Evolutionary conservation across 2,113 vertebrate species (phyloP).

Genomic region (Miniopterus natalensis): DNA sequence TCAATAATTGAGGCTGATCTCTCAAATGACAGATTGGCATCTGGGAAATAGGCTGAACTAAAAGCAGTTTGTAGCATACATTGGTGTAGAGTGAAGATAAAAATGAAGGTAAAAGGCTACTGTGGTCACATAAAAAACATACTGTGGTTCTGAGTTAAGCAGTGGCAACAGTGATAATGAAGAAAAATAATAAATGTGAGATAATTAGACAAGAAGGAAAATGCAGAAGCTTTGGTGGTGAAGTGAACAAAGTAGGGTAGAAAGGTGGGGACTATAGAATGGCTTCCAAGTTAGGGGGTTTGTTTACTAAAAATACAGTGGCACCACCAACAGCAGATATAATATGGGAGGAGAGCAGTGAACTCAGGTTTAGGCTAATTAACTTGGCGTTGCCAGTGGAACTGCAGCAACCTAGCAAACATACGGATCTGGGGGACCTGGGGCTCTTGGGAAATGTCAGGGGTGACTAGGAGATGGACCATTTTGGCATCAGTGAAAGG

Average conservation of each 20-base stretch:
- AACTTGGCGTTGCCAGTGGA: background rate
- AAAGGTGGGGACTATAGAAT: background rate
- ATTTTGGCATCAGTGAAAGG: background rate
- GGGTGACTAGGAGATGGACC: fast-evolving
- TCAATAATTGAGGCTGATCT: background rate
- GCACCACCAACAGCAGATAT: background rate
- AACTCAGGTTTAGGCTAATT: background rate
- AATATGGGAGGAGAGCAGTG: background rate
- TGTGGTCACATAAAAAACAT: background rate
- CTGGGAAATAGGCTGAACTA: background rate
- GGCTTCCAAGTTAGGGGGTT: background rate
- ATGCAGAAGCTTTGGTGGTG: background rate
- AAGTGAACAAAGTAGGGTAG: background rate
- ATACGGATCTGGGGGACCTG: too few relatives aligned
- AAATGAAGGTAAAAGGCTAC: background rate
- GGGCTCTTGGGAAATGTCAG: background rate
- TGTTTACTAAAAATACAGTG: background rate
- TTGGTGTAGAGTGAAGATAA: background rate
- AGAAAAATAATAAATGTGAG: background rate
- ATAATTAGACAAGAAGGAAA: background rate
- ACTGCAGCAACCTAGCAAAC: background rate
- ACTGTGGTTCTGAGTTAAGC: background rate
- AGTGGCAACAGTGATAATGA: fast-evolving
- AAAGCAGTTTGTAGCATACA: background rate
- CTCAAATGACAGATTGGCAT: background rate